Conservation (phyloP, 2,797 vertebrate species). For the Anguilla obscura region DNA sequence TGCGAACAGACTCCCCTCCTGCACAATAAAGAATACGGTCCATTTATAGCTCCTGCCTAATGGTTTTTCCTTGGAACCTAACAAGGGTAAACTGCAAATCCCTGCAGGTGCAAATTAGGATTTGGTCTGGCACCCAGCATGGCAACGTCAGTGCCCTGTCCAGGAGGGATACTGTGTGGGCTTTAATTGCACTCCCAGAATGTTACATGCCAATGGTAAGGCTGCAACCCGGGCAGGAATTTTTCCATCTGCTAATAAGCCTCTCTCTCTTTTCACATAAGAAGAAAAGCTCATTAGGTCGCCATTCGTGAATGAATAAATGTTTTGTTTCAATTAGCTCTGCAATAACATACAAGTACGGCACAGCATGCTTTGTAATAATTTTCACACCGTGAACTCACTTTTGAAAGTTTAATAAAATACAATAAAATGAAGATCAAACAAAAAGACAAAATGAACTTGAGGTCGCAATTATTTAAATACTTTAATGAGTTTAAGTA, state of each 20-base stretch:
- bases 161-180: background rate
- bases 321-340: background rate
- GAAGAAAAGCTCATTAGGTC: background rate
- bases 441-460: background rate
- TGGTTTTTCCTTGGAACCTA: no score
- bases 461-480: background rate
- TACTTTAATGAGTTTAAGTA: conserved; percentile 10
- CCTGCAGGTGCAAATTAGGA: background rate
- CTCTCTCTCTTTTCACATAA: background rate
- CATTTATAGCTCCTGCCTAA: no score
- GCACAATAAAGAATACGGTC: no score
- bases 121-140: background rate
- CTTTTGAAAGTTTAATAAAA: background rate
- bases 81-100: background rate
- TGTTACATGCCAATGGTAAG: background rate
- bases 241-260: background rate
- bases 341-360: background rate
- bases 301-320: background rate
- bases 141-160: background rate
- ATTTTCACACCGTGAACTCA: background rate
- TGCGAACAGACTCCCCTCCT: no score
- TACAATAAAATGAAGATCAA: background rate
- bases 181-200: background rate
- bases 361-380: background rate
- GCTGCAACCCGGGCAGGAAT: background rate